Base-by-base conservation (phyloP, 2,797 vertebrate species). In the Acanthurus tractus region DNA sequence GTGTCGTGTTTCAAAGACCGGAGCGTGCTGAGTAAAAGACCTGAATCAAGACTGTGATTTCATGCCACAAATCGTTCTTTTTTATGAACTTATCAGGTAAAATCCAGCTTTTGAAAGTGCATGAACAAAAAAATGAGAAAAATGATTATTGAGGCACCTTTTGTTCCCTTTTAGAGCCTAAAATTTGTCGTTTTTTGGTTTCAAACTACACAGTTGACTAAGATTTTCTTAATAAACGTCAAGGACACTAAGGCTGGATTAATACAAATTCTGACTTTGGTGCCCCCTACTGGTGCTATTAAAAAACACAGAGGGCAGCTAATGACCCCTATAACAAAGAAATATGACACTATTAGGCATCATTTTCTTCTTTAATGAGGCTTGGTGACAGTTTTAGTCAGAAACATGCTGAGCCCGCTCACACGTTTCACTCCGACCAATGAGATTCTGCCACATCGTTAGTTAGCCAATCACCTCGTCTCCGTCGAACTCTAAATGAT, bases 1-100 rank as follows among this genome's bases (percentile, higher is more conserved):
- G 63, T 18, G 13, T 69, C 6, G 14, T 70, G 71, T 81, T 87
- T 68, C 66, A 76, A 81, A 61, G 68, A 72, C 46, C 74, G 56
- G 62, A 63, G 38, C 48, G 29, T 36, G 53, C 58, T 23, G 63
- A 50, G 15, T 38, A 53, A 70, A 48, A 63, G 20, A 71, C 61
- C 58, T 36, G 38, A 54, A 63, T 17, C 11, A 42, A 52, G 49
- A n/a, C 15, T 76, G 77, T 40, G 56, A 63, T 9, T n/a, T 23
- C 11, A n/a, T 36, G 22, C 23, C 48, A 34, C 63, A 40, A 72
- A 52, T 4, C 46, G 13, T 2, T 45, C 23, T 44, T 36, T 72
- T 40, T 79, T 74, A 74, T 38, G 38, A 74, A 63, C 38, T 23
- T 15, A 48, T 66, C 18, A 23, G 17, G 49, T 56, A 11, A 38